A percentile compares a stretch with the other conserved stretches of the same genome.
These are phyloP conservation scores for Capromys pilorides DNA, from an alignment of 2,797 vertebrate genomes.

Conservation along the genomic window DNA sequence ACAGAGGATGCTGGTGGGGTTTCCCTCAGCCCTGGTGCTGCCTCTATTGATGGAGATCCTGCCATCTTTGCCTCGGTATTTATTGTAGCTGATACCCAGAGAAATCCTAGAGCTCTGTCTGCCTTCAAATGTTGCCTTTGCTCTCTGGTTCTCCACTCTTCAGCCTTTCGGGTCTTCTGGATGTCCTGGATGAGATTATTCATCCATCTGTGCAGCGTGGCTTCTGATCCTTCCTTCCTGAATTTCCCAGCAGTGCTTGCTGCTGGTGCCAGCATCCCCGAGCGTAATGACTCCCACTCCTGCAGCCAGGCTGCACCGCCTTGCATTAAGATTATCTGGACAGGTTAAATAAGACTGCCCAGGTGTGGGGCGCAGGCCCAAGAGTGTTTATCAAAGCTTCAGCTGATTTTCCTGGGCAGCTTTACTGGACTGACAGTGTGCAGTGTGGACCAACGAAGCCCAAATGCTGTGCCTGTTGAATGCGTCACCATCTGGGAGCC, in stretches of 20 bases:
- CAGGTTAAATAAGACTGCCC: not conserved
- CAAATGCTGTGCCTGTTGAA: not conserved
- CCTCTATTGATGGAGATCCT: not conserved
- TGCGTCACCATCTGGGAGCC: slow-evolving; percentile 40
- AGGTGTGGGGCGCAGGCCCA: not conserved
- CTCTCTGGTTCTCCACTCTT: not conserved
- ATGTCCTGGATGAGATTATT: not conserved
- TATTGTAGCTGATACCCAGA: not conserved
- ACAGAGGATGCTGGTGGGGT: not conserved
- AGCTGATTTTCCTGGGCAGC: not conserved
- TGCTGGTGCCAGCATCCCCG: not conserved
- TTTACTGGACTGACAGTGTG: not conserved
- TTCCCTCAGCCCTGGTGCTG: not conserved
- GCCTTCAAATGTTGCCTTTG: not conserved
- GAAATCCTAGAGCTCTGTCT: not conserved
- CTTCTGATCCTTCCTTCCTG: not conserved
- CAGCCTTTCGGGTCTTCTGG: not conserved
- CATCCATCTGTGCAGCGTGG: not conserved
- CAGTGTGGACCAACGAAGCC: not conserved
- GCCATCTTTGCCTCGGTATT: not conserved
- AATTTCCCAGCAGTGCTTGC: not conserved
- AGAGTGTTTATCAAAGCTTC: not conserved
- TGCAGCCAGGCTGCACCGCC: not conserved
- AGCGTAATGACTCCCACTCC: not conserved
- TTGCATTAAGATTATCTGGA: not conserved